A percentile compares a stretch with the other conserved stretches of the same genome.
Evolutionary conservation across 2,888 invertebrate species (phyloP).

Genomic region (Nomada ruficornis): DNA sequence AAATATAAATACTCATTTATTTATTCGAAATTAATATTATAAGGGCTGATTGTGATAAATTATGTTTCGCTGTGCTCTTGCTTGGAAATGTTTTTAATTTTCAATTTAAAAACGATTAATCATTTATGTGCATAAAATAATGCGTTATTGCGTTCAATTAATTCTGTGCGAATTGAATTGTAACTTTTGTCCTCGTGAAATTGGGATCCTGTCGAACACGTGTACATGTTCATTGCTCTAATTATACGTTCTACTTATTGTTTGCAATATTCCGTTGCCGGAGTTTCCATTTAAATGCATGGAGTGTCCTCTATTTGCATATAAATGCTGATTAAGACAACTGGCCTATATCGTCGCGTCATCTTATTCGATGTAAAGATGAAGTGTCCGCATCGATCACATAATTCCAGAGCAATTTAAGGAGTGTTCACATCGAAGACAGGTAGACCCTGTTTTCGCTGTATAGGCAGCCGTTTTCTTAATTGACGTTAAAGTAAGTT

Average conservation of each 20-base stretch:
- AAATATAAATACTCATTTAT: too few species aligned
- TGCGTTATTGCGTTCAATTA: not conserved
- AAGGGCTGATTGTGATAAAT: too few species aligned
- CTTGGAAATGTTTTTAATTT: too few species aligned
- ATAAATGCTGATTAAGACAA: slow-evolving; percentile 36
- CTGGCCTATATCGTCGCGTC: slow-evolving; percentile 13
- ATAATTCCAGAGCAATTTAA: not conserved
- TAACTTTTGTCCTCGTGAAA: slow-evolving; percentile 13
- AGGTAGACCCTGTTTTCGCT: not conserved
- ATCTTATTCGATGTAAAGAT: slow-evolving; percentile 15
- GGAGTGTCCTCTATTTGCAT: slow-evolving; percentile 39
- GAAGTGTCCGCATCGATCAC: slow-evolving; percentile 3
- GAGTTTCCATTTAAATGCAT: slow-evolving; percentile 42
- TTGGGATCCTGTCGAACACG: slow-evolving; percentile 13
- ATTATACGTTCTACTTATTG: slow-evolving; percentile 38
- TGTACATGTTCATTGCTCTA: slow-evolving; percentile 9
- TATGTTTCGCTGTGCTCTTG: too few species aligned
- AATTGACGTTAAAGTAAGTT: too few species aligned
- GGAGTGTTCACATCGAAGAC: not conserved
- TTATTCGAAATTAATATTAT: too few species aligned
- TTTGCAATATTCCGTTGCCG: slow-evolving; percentile 21
- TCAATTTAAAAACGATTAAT: too few species aligned
- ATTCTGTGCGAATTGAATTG: not conserved
- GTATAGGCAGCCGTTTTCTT: not conserved
- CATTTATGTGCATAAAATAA: not conserved